A percentile compares a stretch with the other conserved stretches of the same genome.
Conservation (phyloP, 2,797 vertebrate species). For the Adelosebastes latens region DNA sequence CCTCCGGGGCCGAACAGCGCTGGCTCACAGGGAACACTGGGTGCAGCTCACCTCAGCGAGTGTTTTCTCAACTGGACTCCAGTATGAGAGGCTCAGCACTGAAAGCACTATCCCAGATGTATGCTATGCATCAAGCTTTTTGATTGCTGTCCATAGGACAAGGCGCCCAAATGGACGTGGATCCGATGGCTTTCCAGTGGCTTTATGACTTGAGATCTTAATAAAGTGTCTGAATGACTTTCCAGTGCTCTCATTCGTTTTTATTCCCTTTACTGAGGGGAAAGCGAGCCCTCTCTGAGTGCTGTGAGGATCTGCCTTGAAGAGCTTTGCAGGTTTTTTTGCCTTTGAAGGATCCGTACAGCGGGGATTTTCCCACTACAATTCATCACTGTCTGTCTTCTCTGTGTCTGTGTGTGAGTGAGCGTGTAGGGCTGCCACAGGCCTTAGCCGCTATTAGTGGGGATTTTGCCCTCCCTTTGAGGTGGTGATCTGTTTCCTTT, state of each 20-base stretch:
- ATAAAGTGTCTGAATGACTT: slow-evolving; percentile 78
- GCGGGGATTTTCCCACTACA: slow-evolving; percentile 68
- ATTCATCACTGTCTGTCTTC: slow-evolving; percentile 67
- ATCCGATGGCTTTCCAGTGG: slow-evolving; percentile 69
- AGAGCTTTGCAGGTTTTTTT: slow-evolving; percentile 77
- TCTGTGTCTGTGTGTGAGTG: slow-evolving; percentile 23
- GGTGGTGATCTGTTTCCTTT: slow-evolving; percentile 70
- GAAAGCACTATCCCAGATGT: slow-evolving; percentile 73
- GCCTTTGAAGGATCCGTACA: slow-evolving; percentile 63
- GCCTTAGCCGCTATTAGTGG: slow-evolving; percentile 47
- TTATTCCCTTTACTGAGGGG: slow-evolving; percentile 48
- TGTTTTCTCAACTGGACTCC: slow-evolving; percentile 50
- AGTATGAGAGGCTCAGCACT: slow-evolving; percentile 20
- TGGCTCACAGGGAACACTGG: slow-evolving; percentile 23
- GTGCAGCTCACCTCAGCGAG: slow-evolving; percentile 38
- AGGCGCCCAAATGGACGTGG: slow-evolving; percentile 52
- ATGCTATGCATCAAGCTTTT: slow-evolving; percentile 55
- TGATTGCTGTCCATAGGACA: slow-evolving; percentile 60
- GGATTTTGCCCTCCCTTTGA: slow-evolving; percentile 68
- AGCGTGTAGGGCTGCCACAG: slow-evolving; percentile 36
- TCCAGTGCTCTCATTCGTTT: slow-evolving; percentile 61
- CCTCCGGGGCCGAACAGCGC: background rate
- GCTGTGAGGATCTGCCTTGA: slow-evolving; percentile 63
- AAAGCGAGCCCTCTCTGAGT: slow-evolving; percentile 33
- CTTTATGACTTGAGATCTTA: slow-evolving; percentile 79